Evolutionary conservation across 1,140 invertebrate genomes (phyloP).

Genomic region (Drosophila melanogaster): DNA sequence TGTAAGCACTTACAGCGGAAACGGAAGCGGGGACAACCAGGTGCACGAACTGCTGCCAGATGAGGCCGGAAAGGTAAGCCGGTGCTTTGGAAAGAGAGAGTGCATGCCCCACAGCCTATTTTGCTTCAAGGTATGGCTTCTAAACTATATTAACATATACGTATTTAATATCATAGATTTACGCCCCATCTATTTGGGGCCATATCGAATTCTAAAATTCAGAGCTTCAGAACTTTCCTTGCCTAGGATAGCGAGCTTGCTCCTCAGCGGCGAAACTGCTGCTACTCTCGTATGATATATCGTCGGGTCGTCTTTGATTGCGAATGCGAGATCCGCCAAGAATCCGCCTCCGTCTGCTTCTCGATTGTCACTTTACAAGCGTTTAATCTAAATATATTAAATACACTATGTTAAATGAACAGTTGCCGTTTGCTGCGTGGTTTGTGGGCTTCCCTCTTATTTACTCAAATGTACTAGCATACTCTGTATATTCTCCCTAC

Average conservation of each 20-base stretch:
- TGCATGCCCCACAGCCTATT: constrained; percentile 91
- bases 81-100: constrained; percentile 86
- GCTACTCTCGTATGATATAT: constrained; percentile 1
- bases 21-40: constrained; percentile 42
- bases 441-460: constrained; percentile 72
- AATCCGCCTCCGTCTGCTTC: constrained; percentile 28
- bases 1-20: constrained; percentile 38
- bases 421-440: constrained; percentile 74
- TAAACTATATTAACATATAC: constrained; percentile 82
- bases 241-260: constrained; percentile 70
- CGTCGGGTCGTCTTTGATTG: constrained; percentile 13
- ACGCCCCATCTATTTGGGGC: constrained; percentile 27
- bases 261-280: constrained; percentile 27
- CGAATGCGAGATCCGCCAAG: constrained; percentile 21
- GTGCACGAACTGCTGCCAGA: constrained; percentile 73
- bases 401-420: constrained; percentile 81
- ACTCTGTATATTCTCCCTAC: constrained; percentile 43
- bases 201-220: constrained; percentile 38
- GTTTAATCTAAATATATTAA: constrained; percentile 78
- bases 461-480: constrained; percentile 42
- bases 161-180: constrained; percentile 84
- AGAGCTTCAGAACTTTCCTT: constrained; percentile 40
- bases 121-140: constrained; percentile 90
- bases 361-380: constrained; percentile 28
- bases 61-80: constrained; percentile 88